Evolutionary conservation across 1,140 invertebrate species (phyloP).

Genomic region (Sesamia nonagrioides): DNA sequence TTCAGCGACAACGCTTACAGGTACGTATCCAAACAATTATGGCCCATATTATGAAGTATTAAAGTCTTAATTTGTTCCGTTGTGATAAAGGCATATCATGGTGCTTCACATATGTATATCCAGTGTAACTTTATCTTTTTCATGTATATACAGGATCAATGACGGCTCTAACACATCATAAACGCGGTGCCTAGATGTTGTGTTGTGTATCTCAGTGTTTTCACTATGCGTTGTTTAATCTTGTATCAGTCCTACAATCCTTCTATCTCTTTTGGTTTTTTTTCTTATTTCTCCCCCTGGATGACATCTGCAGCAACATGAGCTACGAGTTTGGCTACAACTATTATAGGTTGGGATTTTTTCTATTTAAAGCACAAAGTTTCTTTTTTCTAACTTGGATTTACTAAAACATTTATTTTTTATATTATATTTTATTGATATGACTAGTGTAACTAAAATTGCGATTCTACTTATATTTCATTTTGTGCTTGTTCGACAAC

Average conservation of each 20-base stretch:
- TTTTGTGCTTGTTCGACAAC: too few relatives aligned
- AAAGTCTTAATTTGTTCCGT: background rate
- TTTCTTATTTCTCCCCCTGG: slow-evolving; percentile 17
- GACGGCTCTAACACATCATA: background rate
- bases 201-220: background rate
- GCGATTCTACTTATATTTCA: too few relatives aligned
- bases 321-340: slow-evolving; percentile 24
- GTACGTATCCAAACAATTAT: slow-evolving; percentile 69
- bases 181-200: background rate
- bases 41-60: background rate
- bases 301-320: slow-evolving; percentile 6
- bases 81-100: too few relatives aligned
- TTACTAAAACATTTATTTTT: too few relatives aligned
- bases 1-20: slow-evolving; percentile 93
- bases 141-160: too few relatives aligned
- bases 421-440: too few relatives aligned
- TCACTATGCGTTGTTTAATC: background rate
- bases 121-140: background rate
- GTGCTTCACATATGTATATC: background rate
- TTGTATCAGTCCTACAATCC: background rate
- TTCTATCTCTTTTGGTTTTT: slow-evolving; percentile 12
- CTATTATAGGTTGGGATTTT: slow-evolving; percentile 22
- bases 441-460: too few relatives aligned
- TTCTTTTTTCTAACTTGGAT: too few relatives aligned
- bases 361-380: background rate